These are phyloP conservation scores for Stenurella melanura DNA, from an alignment of 2,888 invertebrate genomes.

Conservation along the genomic window DNA sequence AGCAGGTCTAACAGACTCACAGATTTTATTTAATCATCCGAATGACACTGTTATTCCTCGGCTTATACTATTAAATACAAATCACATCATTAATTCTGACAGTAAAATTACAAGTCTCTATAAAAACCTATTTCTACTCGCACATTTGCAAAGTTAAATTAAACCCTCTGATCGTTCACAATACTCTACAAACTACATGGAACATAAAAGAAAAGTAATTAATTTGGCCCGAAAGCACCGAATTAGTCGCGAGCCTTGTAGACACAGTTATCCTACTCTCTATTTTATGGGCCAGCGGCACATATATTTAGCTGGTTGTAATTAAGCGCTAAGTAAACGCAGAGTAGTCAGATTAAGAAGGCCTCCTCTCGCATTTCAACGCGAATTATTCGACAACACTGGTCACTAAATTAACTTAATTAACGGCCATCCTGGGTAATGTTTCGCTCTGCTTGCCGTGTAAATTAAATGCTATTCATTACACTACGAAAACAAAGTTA, in stretches of 20 bases:
- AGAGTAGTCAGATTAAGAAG: slow-evolving; percentile 48
- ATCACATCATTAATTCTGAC: background rate
- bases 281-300: slow-evolving; percentile 41
- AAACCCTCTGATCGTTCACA: slow-evolving; percentile 22
- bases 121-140: background rate
- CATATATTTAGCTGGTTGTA: slow-evolving; percentile 44
- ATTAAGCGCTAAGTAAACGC: slow-evolving; percentile 51
- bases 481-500: slow-evolving; percentile 11
- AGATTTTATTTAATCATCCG: no score
- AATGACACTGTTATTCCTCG: no score
- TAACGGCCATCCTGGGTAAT: slow-evolving; percentile 40
- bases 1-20: no score
- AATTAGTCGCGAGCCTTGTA: slow-evolving; percentile 26
- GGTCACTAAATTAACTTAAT: slow-evolving; percentile 53
- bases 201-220: slow-evolving; percentile 35
- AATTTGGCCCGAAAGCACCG: slow-evolving; percentile 28
- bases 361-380: slow-evolving; percentile 50
- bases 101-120: background rate
- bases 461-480: slow-evolving; percentile 13
- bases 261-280: slow-evolving; percentile 22
- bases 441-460: slow-evolving; percentile 40
- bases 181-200: slow-evolving; percentile 18
- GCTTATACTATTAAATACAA: no score
- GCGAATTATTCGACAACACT: slow-evolving; percentile 51
- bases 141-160: slow-evolving; percentile 20